Evolutionary conservation across 1,140 invertebrate species (phyloP).

Genomic region (Apis florea): DNA sequence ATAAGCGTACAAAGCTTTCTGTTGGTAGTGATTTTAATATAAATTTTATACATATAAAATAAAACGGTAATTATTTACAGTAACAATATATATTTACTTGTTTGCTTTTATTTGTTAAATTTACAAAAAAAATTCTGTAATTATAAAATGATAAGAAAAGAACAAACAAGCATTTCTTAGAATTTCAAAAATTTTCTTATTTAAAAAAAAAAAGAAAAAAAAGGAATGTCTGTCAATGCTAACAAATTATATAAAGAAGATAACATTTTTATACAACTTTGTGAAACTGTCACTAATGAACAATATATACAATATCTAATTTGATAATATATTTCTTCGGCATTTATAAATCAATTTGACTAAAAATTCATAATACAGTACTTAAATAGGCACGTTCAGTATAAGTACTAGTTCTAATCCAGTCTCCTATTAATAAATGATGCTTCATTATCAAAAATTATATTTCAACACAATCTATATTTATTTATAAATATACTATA

Average conservation of each 20-base stretch:
- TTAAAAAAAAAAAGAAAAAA: conserved; percentile 8
- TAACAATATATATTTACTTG: background rate
- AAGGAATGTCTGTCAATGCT: conserved; percentile 56
- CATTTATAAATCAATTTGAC: conserved; percentile 19
- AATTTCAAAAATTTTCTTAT: background rate
- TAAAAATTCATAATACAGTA: conserved; percentile 44
- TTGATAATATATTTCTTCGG: conserved; percentile 7
- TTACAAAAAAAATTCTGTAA: background rate
- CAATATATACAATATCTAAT: conserved; percentile 18
- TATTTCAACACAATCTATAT: conserved; percentile 40
- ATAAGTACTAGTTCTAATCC: conserved; percentile 58
- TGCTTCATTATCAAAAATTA: conserved; percentile 34
- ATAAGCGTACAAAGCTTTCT: conserved; percentile 38
- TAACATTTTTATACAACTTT: conserved; percentile 38
- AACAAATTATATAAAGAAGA: conserved; percentile 30
- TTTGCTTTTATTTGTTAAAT: conserved; percentile 6
- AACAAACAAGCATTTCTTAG: background rate
- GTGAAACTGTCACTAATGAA: conserved; percentile 17
- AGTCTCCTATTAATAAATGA: conserved; percentile 56
- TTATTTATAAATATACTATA: conserved; percentile 26
- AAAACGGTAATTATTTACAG: conserved; percentile 49
- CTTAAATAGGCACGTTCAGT: conserved; percentile 57
- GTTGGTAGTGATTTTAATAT: conserved; percentile 55
- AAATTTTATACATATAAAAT: conserved; percentile 62
- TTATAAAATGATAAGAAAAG: background rate